Percentiles rank a stretch among this genome's conserved stretches.
These are phyloP conservation scores for Agapornis canus DNA, from an alignment of 2,797 vertebrate genomes.

Conservation along the genomic window DNA sequence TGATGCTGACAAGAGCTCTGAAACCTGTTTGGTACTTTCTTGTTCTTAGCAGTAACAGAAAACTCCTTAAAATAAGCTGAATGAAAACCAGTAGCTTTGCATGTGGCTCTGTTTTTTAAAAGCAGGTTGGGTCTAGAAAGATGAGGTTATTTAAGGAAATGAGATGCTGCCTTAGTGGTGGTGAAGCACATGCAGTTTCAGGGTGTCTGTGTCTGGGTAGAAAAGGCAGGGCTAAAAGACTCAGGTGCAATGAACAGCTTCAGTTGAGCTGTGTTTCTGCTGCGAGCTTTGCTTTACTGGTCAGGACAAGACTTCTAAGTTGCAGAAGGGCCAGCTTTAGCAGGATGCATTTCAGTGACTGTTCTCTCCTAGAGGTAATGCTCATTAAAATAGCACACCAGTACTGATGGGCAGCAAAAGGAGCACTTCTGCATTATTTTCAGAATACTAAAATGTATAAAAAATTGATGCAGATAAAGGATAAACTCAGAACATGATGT, in stretches of 20 bases:
- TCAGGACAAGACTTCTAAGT: not conserved
- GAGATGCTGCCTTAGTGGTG: not conserved
- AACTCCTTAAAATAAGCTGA: not conserved
- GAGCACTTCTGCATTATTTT: not conserved
- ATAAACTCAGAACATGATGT: not conserved
- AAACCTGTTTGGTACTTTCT: not conserved
- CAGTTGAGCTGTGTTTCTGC: not conserved
- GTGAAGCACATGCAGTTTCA: not conserved
- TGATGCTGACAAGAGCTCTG: not conserved
- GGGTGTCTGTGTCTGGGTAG: not conserved
- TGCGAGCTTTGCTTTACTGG: not conserved
- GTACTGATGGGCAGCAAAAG: not conserved
- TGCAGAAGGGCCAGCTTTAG: no score
- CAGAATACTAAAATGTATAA: not conserved
- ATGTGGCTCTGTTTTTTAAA: not conserved
- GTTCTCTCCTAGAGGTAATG: not conserved
- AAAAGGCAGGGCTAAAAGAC: not conserved
- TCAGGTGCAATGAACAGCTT: not conserved
- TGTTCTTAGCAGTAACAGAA: not conserved
- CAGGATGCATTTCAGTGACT: not conserved
- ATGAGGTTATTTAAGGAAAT: not conserved
- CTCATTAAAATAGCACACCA: not conserved
- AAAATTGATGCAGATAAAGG: not conserved
- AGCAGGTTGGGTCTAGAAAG: not conserved
- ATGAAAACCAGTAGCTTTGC: not conserved